Base-by-base conservation (phyloP, 1,140 invertebrate species). In the Pseudomyrmex gracilis region DNA sequence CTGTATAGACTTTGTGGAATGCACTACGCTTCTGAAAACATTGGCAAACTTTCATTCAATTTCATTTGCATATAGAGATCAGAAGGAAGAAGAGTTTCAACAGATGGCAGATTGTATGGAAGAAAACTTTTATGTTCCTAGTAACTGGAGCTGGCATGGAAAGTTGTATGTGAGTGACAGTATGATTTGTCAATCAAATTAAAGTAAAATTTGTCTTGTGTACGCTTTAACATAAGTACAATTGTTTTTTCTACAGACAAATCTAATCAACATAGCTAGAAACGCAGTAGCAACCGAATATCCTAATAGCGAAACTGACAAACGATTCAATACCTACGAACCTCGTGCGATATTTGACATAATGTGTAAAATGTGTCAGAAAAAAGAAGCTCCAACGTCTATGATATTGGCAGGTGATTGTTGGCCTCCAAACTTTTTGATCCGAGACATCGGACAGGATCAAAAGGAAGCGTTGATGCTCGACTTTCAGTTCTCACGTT, bases 401-500 rank as follows among this genome's bases (percentile, higher is more conserved):
- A 95, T 96, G 0, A 95, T 97, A 24, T 95, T 95, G 9, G 96
- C 97, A 77, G 97, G 97, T 0, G 97, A 97, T 91, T 95, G 95
- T 47, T 97, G 97, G 97, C 95, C 95, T 0, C 96, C 96, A 53
- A 97, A 97, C 90, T 97, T 97, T 88, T 89, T 97, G 2, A 95
- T 95, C 12, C 94, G 95, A 74, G 95, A 95, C 76, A 85, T 91
- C 4, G 85, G 94, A 8, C 87, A 89, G 12, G 89, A 88, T 2
- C 78, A 87, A 9, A 94, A 95, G 1, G 87, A 95, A 66, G 94
- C 95, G 58, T 94, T 95, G 1, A 95, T 97, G 57, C 96, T 97
- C 55, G 97, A 97, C 87, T 97, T 97, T 86, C 97, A 97, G 93
- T 86, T 97, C 61, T 90, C 95, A 1, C 94, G 96, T 92, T 95